Evolutionary conservation across 2,797 vertebrate genomes (phyloP).

Genomic region (Iguana delicatissima): DNA sequence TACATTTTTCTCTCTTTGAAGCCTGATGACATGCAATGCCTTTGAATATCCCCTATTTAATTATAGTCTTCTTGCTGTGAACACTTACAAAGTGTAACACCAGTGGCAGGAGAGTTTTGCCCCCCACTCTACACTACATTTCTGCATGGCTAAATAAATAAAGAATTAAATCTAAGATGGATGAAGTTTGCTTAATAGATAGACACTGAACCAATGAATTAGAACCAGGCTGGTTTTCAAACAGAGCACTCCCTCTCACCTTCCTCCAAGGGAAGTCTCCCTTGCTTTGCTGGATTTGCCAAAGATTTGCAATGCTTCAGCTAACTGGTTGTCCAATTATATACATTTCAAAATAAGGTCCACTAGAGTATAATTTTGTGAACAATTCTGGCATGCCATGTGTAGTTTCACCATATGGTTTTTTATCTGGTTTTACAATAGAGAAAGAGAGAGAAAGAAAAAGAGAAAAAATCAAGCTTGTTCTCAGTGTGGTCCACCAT

Average conservation of each 20-base stretch:
- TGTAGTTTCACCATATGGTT: background rate
- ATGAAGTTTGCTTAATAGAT: background rate
- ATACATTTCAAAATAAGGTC: background rate
- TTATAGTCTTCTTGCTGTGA: slow-evolving; percentile 33
- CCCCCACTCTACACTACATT: background rate
- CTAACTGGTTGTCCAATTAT: background rate
- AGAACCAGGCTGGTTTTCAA: background rate
- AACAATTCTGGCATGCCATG: background rate
- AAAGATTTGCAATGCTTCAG: background rate
- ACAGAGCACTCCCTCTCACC: background rate
- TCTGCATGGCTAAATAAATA: background rate
- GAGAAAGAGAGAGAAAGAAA: too few relatives aligned
- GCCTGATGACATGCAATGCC: slow-evolving; percentile 23
- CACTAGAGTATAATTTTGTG: background rate
- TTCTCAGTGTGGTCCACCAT: background rate
- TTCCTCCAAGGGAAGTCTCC: background rate
- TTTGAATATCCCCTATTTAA: slow-evolving; percentile 40
- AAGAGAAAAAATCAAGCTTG: background rate
- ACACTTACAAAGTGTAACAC: slow-evolving; percentile 17
- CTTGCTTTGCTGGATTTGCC: background rate
- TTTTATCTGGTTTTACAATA: background rate
- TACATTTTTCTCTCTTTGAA: slow-evolving; percentile 38
- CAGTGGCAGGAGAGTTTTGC: background rate
- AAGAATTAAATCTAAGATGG: background rate
- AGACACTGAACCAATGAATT: background rate